phyloP scores from a whole-genome alignment of 2,113 vertebrate genomes.

The Holacanthus passer region DNA sequence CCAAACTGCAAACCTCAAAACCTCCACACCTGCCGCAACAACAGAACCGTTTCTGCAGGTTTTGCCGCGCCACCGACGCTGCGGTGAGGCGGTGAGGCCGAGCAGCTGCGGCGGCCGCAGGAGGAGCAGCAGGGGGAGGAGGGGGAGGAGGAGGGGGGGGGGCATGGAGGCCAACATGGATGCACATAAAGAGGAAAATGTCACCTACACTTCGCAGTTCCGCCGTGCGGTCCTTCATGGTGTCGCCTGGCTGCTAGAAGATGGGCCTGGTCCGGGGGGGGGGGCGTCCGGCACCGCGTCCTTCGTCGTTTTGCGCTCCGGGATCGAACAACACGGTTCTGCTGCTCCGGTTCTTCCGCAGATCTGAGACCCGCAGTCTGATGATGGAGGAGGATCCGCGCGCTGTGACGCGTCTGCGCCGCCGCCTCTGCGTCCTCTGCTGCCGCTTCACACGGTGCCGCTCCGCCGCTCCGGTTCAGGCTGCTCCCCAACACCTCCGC shows the following conservation, averaged over 20 bases:
- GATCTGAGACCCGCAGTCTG: neutral
- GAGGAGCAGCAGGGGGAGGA: neutral
- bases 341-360: too few species aligned
- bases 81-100: slow-evolving; percentile 38
- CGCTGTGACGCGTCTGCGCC: slow-evolving; percentile 68
- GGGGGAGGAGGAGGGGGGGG: neutral
- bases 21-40: too few species aligned
- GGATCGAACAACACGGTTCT: slow-evolving; percentile 23
- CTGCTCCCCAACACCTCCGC: slow-evolving; percentile 54
- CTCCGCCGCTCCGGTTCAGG: slow-evolving; percentile 54
- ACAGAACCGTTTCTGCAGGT: neutral
- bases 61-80: neutral
- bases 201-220: slow-evolving; percentile 79
- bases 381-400: slow-evolving; percentile 57
- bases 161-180: slow-evolving; percentile 52
- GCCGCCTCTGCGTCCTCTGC: slow-evolving; percentile 68
- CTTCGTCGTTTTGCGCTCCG: slow-evolving; percentile 59
- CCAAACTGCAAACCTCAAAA: too few species aligned
- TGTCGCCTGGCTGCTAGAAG: slow-evolving; percentile 65
- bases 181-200: slow-evolving; percentile 3
- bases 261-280: slow-evolving; percentile 64
- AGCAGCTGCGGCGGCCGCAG: slow-evolving; percentile 5
- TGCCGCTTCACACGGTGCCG: slow-evolving; percentile 19
- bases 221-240: slow-evolving; percentile 81
- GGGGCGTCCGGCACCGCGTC: slow-evolving; percentile 53